Conservation (phyloP, 2,113 vertebrate species). For the Parotia lawesii region DNA sequence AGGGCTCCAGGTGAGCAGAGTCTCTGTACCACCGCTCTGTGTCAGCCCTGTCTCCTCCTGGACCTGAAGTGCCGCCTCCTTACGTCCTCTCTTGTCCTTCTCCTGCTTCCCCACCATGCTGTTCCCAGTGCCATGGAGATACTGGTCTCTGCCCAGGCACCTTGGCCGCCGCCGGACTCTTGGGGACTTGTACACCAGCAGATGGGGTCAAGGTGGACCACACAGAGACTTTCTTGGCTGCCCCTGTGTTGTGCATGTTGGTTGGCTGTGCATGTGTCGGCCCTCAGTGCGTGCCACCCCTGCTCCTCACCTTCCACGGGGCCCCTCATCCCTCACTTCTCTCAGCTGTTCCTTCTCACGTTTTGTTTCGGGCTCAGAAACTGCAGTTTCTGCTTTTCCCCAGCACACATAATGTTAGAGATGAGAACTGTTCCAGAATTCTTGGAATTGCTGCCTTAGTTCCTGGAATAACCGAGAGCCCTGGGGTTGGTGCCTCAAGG, state of each 20-base stretch:
- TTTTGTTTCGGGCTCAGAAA: not conserved
- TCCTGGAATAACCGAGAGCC: not conserved
- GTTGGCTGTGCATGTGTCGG: conserved; percentile 59
- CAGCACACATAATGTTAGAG: not conserved
- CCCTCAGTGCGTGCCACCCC: not conserved
- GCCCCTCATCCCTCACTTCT: not conserved
- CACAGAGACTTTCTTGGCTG: conserved; percentile 53
- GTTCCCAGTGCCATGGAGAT: conserved; percentile 89
- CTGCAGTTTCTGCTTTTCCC: not conserved
- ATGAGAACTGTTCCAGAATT: not conserved
- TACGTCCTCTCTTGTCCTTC: conserved; percentile 79
- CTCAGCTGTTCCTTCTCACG: not conserved
- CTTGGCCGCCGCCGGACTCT: conserved; percentile 90
- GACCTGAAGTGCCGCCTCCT: conserved; percentile 16
- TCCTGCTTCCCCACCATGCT: conserved; percentile 75
- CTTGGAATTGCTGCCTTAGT: not conserved
- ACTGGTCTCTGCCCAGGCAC: conserved; percentile 94
- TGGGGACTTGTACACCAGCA: conserved; percentile 93
- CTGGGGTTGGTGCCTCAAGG: not conserved
- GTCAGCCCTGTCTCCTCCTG: not conserved
- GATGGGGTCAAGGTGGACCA: conserved; percentile 93
- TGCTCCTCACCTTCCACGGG: not conserved
- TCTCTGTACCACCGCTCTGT: not conserved
- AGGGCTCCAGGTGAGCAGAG: not conserved
- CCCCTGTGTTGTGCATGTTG: conserved; percentile 62